These are phyloP conservation scores for Hoplodrina ambigua DNA, from an alignment of 2,888 invertebrate species.

Conservation along the genomic window DNA sequence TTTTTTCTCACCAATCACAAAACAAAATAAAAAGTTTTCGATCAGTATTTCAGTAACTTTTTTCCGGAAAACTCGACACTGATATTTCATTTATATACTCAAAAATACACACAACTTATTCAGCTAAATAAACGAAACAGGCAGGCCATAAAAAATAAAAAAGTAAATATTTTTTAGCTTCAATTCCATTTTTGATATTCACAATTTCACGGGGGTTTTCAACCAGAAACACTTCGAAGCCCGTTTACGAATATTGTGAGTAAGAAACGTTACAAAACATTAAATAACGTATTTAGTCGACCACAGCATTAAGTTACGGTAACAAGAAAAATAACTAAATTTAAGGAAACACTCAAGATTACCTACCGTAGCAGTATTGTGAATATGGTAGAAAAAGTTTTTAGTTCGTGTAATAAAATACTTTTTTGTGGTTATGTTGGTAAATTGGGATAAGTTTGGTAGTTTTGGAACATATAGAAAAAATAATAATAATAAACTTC, in stretches of 20 bases:
- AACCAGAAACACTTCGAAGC: slow-evolving; percentile 23
- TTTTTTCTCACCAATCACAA: background rate
- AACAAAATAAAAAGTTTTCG: slow-evolving; percentile 8
- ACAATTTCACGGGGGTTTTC: slow-evolving; percentile 16
- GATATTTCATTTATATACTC: background rate
- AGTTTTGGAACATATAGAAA: background rate
- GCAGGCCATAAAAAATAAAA: background rate
- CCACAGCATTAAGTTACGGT: slow-evolving; percentile 35
- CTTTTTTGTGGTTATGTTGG: slow-evolving; percentile 9
- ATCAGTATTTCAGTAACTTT: background rate
- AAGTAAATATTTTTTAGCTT: no score
- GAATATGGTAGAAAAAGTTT: slow-evolving; percentile 21
- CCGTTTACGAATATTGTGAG: slow-evolving; percentile 29
- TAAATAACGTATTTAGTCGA: slow-evolving; percentile 55
- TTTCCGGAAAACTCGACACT: background rate
- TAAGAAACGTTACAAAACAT: slow-evolving; percentile 32
- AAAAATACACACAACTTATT: background rate
- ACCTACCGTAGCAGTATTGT: background rate
- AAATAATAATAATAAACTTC: no score
- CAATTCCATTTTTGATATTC: slow-evolving; percentile 5
- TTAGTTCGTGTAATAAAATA: background rate
- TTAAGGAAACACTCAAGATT: slow-evolving; percentile 29
- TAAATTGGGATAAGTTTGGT: slow-evolving; percentile 3
- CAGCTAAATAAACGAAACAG: background rate
- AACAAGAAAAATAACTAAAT: slow-evolving; percentile 22